Evolutionary conservation across 2,113 vertebrate species (phyloP), one percentile per base, ranked within the genome.

Genomic region (Plestiodon gilberti): DNA sequence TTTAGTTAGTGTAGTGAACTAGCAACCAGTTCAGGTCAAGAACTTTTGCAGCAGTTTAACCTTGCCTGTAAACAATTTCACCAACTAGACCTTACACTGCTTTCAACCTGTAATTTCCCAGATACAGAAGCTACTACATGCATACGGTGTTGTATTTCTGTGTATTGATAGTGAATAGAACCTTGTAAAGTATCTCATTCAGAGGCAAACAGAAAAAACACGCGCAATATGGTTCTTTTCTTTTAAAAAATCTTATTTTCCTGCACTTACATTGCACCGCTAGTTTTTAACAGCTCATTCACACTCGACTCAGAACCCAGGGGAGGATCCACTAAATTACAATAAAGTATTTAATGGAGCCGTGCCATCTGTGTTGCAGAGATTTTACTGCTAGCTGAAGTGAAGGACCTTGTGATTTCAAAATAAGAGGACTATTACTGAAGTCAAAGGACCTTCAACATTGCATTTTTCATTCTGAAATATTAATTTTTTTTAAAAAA

Each of bases 281-380:
- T 89, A 67, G 1, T 85, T 93, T 82, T 92, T 90, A 92, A 61
- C 22, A 92, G 80, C 75, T 93, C 52, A 18, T 90, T 88, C 83
- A 88, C n/a, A 57, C 28, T 23, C 33, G 79, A 81, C 88, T 90
- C 73, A 62, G 84, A 92, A 78, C 81, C 81, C 88, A 84, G 4
- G 48, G 80, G 86, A 88, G 15, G 88, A 91, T 69, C 70, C 48
- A 88, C 40, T 93, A 92, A 92, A 89, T 87, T 85, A 86, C 25
- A 87, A 78, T 57, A 83, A 93, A 88, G 43, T 78, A 80, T 89
- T 84, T 89, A 89, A 90, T 83, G 33, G 55, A 89, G 35, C 10
- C 62, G 35, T 84, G 30, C 43, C 82, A 82, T 81, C 88, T 69
- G 69, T 25, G 85, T 82, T 80, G 93, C 86, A 88, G 77, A 86